A percentile compares a stretch with the other conserved stretches of the same genome.
Evolutionary conservation across 2,113 vertebrate genomes (phyloP).

Genomic region (Hemicordylus capensis): DNA sequence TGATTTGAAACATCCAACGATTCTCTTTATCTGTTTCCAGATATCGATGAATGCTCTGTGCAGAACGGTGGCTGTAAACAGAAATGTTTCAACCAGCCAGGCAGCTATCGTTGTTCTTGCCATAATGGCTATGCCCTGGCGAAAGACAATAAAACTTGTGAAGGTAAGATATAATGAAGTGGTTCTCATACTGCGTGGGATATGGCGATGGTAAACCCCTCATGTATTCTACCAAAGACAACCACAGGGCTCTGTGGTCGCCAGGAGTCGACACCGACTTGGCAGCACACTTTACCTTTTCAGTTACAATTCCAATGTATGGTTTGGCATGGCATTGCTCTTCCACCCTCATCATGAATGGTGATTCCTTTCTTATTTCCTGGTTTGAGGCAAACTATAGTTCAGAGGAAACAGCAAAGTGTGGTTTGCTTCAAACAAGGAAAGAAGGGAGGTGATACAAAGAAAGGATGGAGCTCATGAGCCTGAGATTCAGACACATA

Average conservation of each 20-base stretch:
- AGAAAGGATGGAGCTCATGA: background rate
- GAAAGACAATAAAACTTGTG: slow-evolving; percentile 78
- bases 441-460: background rate
- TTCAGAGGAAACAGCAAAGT: background rate
- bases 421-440: background rate
- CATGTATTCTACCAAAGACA: too few species aligned
- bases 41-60: slow-evolving; percentile 88
- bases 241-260: too few species aligned
- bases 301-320: background rate
- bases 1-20: slow-evolving; percentile 15
- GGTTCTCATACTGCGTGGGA: too few species aligned
- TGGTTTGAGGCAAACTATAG: background rate
- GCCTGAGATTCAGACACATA: too few species aligned
- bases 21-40: slow-evolving; percentile 71
- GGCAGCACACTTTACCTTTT: too few species aligned
- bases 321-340: background rate
- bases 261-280: too few species aligned
- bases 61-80: slow-evolving; percentile 88
- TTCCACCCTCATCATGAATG: background rate
- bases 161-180: slow-evolving; percentile 76
- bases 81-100: slow-evolving; percentile 86
- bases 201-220: too few species aligned
- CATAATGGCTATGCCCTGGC: slow-evolving; percentile 80
- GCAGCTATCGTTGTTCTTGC: slow-evolving; percentile 92
- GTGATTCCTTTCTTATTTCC: background rate